Base-by-base conservation (phyloP, 2,888 invertebrate genomes). In the Nyleta sp. region DNA sequence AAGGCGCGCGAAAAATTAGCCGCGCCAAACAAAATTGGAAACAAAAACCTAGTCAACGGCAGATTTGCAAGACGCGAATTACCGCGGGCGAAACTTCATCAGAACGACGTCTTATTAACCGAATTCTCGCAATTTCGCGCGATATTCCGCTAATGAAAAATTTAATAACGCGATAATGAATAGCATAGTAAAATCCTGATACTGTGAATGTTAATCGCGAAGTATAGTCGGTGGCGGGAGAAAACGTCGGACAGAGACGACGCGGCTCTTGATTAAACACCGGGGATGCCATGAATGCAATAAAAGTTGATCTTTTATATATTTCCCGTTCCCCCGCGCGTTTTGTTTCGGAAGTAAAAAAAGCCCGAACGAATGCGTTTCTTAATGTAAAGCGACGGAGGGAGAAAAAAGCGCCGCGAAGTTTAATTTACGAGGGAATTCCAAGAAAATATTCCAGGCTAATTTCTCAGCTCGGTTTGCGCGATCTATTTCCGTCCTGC, bases 371-470 rank as follows among this genome's bases (percentile, higher is more conserved):
- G 65, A 70, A 76, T 68, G 42, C 65, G 68, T 70, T 68, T 65
- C 70, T 78, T 65, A 71, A 71, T 74, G 74, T 53, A 78, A 78
- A 75, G 70, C 28, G 28, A 28, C 10, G 28, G 78, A 59, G 62
- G 28, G 78, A 59, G 62, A 74, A 67, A 72, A 78, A 68, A 76
- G 70, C 75, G 67, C 82, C 82, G 84, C 83, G 80, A 86, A 88
- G 84, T 86, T 86, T 86, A 86, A 87, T 87, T 87, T 86, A 85
- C 83, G 84, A 82, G 81, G 80, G 80, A 85, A 86, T 85, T 83
- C 82, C 81, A 46, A 80, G 84, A 80, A 84, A 84, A 87, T 84
- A 83, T 86, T 86, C 81, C 86, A 80, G 75, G 84, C 84, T 86
- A 87, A 87, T 87, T 87, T 86, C 82, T 82, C 79, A 81, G 82